Percentiles rank a stretch among this genome's conserved stretches.
Conservation (phyloP, 1,140 invertebrate genomes). For the Caligus rogercresseyi region DNA sequence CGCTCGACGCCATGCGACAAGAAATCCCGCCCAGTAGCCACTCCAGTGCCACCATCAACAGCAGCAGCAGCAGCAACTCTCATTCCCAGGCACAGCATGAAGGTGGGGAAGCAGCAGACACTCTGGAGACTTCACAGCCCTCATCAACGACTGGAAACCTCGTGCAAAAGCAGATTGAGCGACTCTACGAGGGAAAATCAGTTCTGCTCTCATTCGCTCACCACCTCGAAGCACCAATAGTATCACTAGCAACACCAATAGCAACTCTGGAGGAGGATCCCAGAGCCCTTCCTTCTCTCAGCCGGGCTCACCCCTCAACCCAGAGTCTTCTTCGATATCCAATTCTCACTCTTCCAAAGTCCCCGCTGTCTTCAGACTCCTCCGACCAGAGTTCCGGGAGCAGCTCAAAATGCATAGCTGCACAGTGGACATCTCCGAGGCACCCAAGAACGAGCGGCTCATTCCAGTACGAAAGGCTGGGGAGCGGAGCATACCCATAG, state of each 20-base stretch:
- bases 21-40: not conserved
- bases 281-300: constrained; percentile 36
- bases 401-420: constrained; percentile 35
- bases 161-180: constrained; percentile 17
- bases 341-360: too few relatives aligned
- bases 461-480: not conserved
- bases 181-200: constrained; percentile 10
- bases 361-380: constrained; percentile 46
- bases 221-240: not conserved
- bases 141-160: constrained; percentile 8
- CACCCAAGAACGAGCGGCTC: not conserved
- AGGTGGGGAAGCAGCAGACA: too few relatives aligned
- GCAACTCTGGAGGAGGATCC: not conserved
- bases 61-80: not conserved
- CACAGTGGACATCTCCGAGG: constrained; percentile 4
- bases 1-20: not conserved
- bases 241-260: not conserved
- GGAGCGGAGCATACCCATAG: constrained; percentile 17
- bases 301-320: constrained; percentile 41
- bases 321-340: constrained; percentile 52
- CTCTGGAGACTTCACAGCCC: too few relatives aligned
- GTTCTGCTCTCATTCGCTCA: not conserved
- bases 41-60: not conserved
- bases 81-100: not conserved
- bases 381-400: constrained; percentile 61